These are phyloP conservation scores for Sthenelais limicola DNA, from an alignment of 2,888 invertebrate species.

Conservation along the genomic window DNA sequence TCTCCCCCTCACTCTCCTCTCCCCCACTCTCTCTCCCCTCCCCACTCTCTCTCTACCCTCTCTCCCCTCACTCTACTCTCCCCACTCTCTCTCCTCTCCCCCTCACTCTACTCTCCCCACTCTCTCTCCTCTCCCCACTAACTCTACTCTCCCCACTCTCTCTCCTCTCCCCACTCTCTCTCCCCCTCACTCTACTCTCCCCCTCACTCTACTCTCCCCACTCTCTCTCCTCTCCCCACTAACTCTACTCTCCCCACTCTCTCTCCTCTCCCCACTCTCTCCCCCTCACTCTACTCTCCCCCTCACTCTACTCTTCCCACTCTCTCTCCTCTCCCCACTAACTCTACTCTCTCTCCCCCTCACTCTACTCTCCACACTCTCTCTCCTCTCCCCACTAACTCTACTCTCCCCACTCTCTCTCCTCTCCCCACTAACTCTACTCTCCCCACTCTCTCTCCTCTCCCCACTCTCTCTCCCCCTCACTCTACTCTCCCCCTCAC, in stretches of 20 bases:
- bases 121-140: too few relatives aligned
- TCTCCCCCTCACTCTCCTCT: background rate
- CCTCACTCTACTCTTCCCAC: background rate
- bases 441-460: background rate
- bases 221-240: background rate
- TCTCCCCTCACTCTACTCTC: slow-evolving; percentile 1
- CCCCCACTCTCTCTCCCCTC: background rate
- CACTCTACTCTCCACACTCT: background rate
- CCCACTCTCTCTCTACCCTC: background rate
- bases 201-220: background rate
- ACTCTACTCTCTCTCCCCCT: background rate
- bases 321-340: background rate
- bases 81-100: background rate
- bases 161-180: background rate
- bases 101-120: background rate
- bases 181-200: too few relatives aligned
- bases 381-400: too few relatives aligned
- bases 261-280: too few relatives aligned
- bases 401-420: background rate
- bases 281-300: too few relatives aligned
- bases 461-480: background rate
- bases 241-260: too few relatives aligned
- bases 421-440: too few relatives aligned
- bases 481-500: too few relatives aligned
- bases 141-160: background rate